Evolutionary conservation across 1,140 invertebrate genomes (phyloP), one percentile per base, ranked within the genome.

Genomic region (Drosophila saltans): DNA sequence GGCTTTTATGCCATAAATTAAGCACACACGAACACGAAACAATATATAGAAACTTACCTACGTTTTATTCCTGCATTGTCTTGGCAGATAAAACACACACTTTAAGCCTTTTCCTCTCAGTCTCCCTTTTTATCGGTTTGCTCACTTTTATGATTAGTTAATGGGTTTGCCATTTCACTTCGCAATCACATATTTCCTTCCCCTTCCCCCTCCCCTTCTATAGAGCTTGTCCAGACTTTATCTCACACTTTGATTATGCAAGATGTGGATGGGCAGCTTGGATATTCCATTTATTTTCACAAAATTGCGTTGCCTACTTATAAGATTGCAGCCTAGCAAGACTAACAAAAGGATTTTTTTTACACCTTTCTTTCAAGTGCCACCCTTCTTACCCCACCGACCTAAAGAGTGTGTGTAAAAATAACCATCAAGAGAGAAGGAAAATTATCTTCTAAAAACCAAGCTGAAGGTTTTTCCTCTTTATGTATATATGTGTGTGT

Each of bases 121-220:
- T 52, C 69, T 52, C 24, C 26, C 45, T 26, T 10, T 52, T 10
- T 52, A 9, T 26, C 45, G 45, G 45, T 26, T 52, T 52, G 45
- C 45, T 52, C 45, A 52, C 60, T 72, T 80, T 83, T 81, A 78
- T 88, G 83, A 86, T 86, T 86, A 88, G 80, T 83, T 86, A 86
- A 86, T 86, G 80, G 79, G 72, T 75, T 66, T 86, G 79, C 74
- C 76, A 86, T 88, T 86, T 83, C 76, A 80, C 33, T 82, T 86
- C 63, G 59, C 73, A 81, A 69, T 82, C 71, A 70, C 66, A 66
- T 59, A 52, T 26, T 26, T 24, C 24, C 10, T 40, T 6, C 36
- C 7, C 36, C 39, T 9, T 0, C 39, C 39, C 36, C 21, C 45
- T 16, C 8, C 40, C 10, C 0, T 2, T 10, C 16, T 24, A 48